Evolutionary conservation across 2,888 invertebrate species (phyloP).

Genomic region (Volucella bombylans): DNA sequence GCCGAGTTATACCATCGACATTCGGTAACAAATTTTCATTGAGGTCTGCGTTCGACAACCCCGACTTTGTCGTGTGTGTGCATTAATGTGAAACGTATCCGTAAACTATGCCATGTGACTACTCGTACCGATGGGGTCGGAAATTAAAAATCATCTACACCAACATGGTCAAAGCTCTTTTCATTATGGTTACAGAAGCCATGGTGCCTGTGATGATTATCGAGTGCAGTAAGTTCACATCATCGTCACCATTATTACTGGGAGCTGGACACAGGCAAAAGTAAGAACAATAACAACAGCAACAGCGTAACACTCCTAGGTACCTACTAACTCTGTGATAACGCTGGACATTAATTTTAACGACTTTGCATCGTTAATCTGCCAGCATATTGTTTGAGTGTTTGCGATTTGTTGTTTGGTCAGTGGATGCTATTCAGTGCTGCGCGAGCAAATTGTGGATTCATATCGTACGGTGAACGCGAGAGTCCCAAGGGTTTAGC

Average conservation of each 20-base stretch:
- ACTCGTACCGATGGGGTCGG: not conserved
- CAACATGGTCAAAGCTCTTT: not conserved
- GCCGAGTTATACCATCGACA: not conserved
- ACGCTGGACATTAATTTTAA: conserved; percentile 24
- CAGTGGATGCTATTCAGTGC: not conserved
- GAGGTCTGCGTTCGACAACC: not conserved
- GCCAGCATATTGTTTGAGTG: conserved; percentile 21
- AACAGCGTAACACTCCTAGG: no score
- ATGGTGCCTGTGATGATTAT: not conserved
- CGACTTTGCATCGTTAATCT: conserved; percentile 36
- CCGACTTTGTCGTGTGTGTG: not conserved
- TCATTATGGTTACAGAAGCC: not conserved
- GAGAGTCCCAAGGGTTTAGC: not conserved
- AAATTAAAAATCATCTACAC: not conserved
- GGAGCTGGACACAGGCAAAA: not conserved
- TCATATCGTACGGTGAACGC: not conserved
- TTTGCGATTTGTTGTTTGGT: conserved; percentile 28
- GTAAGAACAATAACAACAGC: no score
- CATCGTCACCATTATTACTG: not conserved
- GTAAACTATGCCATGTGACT: not conserved
- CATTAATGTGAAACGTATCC: not conserved
- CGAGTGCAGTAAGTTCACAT: not conserved
- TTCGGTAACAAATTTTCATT: not conserved
- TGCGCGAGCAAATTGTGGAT: not conserved
- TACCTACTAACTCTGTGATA: no score